Evolutionary conservation across 2,113 vertebrate genomes (phyloP).

Genomic region (Prinia subflava): DNA sequence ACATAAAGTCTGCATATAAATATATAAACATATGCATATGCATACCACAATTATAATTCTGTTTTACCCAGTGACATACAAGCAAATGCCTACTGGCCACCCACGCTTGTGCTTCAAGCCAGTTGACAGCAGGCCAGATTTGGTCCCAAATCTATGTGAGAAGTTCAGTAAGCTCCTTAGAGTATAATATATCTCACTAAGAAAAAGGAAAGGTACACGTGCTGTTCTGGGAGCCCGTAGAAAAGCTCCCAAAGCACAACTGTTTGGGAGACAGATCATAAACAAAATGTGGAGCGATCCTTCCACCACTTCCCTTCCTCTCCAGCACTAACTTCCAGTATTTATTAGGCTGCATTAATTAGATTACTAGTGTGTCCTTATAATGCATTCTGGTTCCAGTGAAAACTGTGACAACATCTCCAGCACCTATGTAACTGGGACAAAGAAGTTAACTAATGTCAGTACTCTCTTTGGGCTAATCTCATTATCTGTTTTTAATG

Average conservation of each 20-base stretch:
- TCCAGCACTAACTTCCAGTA: accelerated
- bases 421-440: neutral
- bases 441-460: neutral
- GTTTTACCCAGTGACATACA: neutral
- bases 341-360: neutral
- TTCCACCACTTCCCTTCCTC: neutral
- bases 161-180: neutral
- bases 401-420: neutral
- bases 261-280: neutral
- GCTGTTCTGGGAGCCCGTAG: accelerated
- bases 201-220: neutral
- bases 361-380: neutral
- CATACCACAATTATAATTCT: neutral
- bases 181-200: neutral
- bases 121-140: neutral
- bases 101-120: neutral
- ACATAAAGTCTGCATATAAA: neutral
- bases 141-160: neutral
- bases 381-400: neutral
- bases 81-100: neutral
- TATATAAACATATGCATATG: neutral
- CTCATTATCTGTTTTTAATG: neutral
- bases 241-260: neutral
- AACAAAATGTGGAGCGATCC: neutral
- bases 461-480: neutral